These are phyloP conservation scores for Chionodraco myersi DNA, from an alignment of 2,113 vertebrate genomes.

Conservation along the genomic window DNA sequence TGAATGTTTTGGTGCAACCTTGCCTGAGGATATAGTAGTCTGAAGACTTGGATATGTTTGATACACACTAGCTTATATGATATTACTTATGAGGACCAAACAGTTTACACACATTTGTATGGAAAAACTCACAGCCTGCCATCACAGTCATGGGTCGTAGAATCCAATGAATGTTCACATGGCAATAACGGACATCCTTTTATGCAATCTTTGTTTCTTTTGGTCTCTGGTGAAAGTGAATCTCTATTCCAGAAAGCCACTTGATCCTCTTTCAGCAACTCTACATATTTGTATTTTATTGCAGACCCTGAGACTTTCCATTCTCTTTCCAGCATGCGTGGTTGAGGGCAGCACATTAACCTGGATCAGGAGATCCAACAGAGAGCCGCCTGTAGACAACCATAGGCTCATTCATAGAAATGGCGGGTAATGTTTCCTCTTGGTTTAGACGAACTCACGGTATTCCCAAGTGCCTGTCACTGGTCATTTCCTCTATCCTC, in stretches of 20 bases:
- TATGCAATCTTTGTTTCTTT: too few species aligned
- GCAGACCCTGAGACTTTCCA: background rate
- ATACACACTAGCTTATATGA: too few species aligned
- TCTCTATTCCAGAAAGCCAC: background rate
- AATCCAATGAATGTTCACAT: too few species aligned
- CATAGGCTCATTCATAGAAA: slow-evolving; percentile 43
- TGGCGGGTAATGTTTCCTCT: slow-evolving; percentile 44
- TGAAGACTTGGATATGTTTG: too few species aligned
- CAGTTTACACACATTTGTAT: too few species aligned
- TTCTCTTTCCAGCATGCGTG: background rate
- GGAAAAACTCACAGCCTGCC: too few species aligned
- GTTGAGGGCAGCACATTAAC: background rate
- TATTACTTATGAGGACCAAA: too few species aligned
- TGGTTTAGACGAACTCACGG: slow-evolving; percentile 13
- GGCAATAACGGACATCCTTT: too few species aligned
- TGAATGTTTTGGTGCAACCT: background rate
- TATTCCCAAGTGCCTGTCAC: slow-evolving; percentile 38
- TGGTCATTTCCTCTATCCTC: slow-evolving; percentile 50
- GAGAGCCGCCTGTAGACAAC: slow-evolving; percentile 26
- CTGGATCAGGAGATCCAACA: slow-evolving; percentile 19
- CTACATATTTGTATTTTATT: background rate
- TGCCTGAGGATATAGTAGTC: too few species aligned
- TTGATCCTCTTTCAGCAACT: slow-evolving; percentile 1
- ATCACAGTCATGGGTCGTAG: too few species aligned
- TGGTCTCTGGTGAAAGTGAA: background rate